Evolutionary conservation across 2,797 vertebrate species (phyloP), one percentile per base, ranked within the genome.

Genomic region (Coranthus polyacanthus): DNA sequence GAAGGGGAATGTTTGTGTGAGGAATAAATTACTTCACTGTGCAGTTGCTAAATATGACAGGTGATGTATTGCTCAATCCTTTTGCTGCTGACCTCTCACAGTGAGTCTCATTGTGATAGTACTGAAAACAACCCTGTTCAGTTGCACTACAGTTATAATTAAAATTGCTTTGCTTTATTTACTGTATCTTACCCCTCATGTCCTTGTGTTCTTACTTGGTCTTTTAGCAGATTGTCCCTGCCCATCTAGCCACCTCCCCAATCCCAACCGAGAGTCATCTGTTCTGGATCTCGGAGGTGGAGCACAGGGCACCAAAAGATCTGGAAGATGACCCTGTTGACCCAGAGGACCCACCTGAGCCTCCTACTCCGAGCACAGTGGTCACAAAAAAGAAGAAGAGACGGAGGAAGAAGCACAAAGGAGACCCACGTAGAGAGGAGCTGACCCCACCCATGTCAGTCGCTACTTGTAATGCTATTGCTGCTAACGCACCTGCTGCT

Each of bases 161-260:
- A 51, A 20, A 50, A n/a, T 12, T 42, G 12, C n/a, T 53, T 58
- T 64, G 20, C 3, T 50, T 37, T 60, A 32, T 12, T n/a, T 12
- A 4, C 8, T 44, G 20, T 34, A n/a, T 43, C 41, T 43, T 50
- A 13, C 29, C 13, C 12, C 41, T 51, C 0, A 55, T 3, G 5
- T 15, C 41, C 13, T 6, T 65, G 6, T 36, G 9, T 69, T 55
- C 6, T 59, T 16, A 6, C 21, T 38, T 52, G 8, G 32, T 59
- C 21, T 39, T 61, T 47, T 6, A 96, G 95, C 97, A 98, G 90
- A 92, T 94, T 37, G 94, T 99, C 69, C 98, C 98, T 22, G 95
- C 97, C 50, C 94, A 98, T 81, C 92, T 98, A 84, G 96, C 95
- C 83, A 99, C 98, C 37, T 99, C 98, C 10, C 97, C 98, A 29